Evolutionary conservation across 2,797 vertebrate genomes (phyloP), one percentile per base, ranked within the genome.

Genomic region (Eospalax fontanierii): DNA sequence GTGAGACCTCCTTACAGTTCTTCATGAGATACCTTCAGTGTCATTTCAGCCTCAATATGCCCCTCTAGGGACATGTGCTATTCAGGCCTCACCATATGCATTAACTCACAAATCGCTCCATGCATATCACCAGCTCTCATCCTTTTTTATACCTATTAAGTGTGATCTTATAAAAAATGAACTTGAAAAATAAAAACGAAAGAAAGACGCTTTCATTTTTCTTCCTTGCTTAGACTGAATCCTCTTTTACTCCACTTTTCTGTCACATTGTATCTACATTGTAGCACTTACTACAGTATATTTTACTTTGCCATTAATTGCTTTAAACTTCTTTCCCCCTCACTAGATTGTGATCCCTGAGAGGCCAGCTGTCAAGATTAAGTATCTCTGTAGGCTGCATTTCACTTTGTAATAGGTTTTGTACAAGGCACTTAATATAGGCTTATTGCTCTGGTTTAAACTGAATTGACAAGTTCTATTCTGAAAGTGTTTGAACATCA

Each of bases 301-400:
- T 87, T 91, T 95, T 90, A 87, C 59, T 94, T 96, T 85, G 66
- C 38, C 26, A 57, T 66, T 96, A 94, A 94, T 96, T 93, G 57
- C 83, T 92, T 92, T 95, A 84, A 89, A 84, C 35, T 50, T 76
- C 74, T 82, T 85, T 92, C 86, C 93, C 76, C 28, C 28, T 65
- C 54, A 90, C 79, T 78, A 54, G 61, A 59, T 24, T 65, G 7
- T 40, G 82, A 87, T 94, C 71, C 86, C 89, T 87, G 6, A 2
- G 57, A 95, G 87, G 30, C 91, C 50, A 87, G 33, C 76, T 89
- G 83, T 90, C 92, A 94, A 87, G 50, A 28, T 50, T 87, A 24
- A 78, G 71, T 54, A 33, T 84, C 83, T 87, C 84, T n/a, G 30
- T 93, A 65, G 12, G 33, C 4, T 40, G 61, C 89, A 70, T 81